Conservation (phyloP, 2,797 vertebrate species). For the Rhinoraja longicauda region DNA sequence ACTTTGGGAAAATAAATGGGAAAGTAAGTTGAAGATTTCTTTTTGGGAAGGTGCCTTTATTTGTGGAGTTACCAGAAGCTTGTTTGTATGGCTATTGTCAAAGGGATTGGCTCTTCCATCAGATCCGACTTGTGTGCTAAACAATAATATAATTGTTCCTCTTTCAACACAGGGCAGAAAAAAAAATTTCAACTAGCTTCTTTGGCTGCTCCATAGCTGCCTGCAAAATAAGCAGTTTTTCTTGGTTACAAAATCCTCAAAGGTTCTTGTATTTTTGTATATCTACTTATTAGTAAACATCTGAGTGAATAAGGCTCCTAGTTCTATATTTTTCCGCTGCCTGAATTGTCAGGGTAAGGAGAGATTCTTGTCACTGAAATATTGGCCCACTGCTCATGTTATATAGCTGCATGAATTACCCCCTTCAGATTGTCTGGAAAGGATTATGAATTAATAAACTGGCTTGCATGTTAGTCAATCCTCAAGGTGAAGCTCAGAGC, state of each 20-base stretch:
- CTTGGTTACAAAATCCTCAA: background rate
- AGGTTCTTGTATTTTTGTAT: background rate
- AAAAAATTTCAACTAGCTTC: background rate
- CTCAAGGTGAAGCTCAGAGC: no score
- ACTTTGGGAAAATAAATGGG: background rate
- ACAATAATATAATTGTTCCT: background rate
- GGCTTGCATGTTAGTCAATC: background rate
- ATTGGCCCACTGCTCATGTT: background rate
- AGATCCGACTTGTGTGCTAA: no score
- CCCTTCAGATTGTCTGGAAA: background rate
- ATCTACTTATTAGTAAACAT: background rate
- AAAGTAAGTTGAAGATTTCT: background rate
- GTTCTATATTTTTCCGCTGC: background rate
- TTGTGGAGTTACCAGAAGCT: background rate
- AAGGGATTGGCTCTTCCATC: background rate
- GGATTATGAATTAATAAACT: background rate
- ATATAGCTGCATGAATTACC: background rate
- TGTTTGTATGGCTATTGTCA: background rate
- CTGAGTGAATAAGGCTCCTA: background rate
- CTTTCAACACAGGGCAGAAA: background rate
- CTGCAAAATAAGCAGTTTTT: background rate
- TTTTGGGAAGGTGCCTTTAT: background rate
- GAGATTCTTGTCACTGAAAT: background rate
- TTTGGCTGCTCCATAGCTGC: background rate
- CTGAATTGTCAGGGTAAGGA: background rate